A percentile compares a stretch with the other conserved stretches of the same genome.
Evolutionary conservation across 2,797 vertebrate species (phyloP).

Genomic region (Thunnus albacares): DNA sequence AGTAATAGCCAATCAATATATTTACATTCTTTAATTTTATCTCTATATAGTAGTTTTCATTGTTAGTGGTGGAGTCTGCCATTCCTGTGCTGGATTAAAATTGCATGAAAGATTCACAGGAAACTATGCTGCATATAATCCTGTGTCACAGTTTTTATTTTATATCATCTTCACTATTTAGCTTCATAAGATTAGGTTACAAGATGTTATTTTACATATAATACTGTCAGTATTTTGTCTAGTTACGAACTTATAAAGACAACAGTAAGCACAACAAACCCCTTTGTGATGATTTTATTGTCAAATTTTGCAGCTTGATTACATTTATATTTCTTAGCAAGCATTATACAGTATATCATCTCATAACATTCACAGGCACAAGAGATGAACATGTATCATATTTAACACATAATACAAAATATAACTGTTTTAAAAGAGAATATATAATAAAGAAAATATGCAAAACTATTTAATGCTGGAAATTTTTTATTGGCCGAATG

Average conservation of each 20-base stretch:
- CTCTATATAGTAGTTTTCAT: background rate
- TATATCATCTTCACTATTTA: background rate
- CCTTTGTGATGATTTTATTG: slow-evolving; percentile 27
- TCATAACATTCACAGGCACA: slow-evolving; percentile 24
- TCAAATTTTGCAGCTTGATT: slow-evolving; percentile 16
- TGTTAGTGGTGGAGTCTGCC: too few relatives aligned
- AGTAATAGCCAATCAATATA: background rate
- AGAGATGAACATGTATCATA: slow-evolving; percentile 10
- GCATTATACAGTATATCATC: background rate
- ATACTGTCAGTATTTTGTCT: background rate
- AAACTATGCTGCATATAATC: background rate
- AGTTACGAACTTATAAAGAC: background rate
- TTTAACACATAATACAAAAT: slow-evolving; percentile 9
- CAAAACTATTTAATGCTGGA: background rate
- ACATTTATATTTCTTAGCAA: slow-evolving; percentile 28
- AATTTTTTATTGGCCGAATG: slow-evolving; percentile 5
- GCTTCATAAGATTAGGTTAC: background rate
- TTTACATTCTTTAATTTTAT: background rate
- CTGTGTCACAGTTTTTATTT: background rate
- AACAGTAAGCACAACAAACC: background rate
- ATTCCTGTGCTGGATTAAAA: background rate
- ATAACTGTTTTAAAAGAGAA: background rate
- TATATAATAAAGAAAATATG: slow-evolving; percentile 22
- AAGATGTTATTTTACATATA: background rate
- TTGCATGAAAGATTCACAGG: background rate